Base-by-base conservation (phyloP, 92 coral and sea anemone genomes). In the Metridium senile region DNA sequence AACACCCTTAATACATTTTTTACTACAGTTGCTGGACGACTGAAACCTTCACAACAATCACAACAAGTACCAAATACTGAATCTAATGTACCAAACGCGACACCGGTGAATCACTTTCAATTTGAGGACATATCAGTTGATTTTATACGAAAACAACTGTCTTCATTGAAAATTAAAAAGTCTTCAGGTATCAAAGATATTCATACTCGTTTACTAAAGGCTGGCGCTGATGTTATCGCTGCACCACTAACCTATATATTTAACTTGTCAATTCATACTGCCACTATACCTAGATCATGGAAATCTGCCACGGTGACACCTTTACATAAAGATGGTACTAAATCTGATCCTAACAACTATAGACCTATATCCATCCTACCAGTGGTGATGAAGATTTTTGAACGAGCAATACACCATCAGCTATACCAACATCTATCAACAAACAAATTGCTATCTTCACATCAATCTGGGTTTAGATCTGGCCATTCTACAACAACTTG, bases 131-230 rank as follows among this genome's bases (percentile, higher is more conserved):
- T 87, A 1, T 45, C 87, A 20, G 45, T 62, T 11, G 53, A 61
- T n/a, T 86, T 82, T 77, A 87, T 87, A 31, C 81, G 87, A 62
- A 87, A 84, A 25, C 72, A 77, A 28, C 46, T 87, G 4, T 71
- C 77, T 25, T 43, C 77, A 4, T 23, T 82, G 46, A 49, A 56
- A n/a, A 63, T 82, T 1, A 82, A 62, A 20, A 87, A 82, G 32
- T 78, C 92, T 25, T 87, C 85, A 52, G 85, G 83, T 39, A 65
- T 83, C 54, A 52, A 1, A 31, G 17, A 87, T 43, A 71, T 65
- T 71, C 91, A 45, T 46, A 26, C 88, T 2, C 85, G 85, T 73
- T 31, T 87, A 13, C 68, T 87, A 25, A 87, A 83, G 64, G 46
- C 21, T 66, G 82, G 79, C 29, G 84, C 91, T 66, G 70, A 77